A percentile compares a stretch with the other conserved stretches of the same genome.
phyloP scores from a whole-genome alignment of 2,113 vertebrate species.

The Thamnophis sirtalis region DNA sequence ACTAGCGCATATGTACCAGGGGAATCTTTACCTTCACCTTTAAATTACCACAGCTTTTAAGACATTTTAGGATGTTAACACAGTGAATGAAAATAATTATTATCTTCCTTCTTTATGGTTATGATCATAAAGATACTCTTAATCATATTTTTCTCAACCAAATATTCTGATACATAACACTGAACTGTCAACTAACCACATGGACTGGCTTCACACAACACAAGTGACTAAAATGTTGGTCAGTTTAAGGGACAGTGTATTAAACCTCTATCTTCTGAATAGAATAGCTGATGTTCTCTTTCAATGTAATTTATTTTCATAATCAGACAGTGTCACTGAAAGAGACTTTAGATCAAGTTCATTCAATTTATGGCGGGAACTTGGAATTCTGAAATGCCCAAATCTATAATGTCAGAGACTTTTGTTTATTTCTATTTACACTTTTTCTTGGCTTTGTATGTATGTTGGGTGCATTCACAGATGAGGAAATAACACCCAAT shows the following conservation, averaged over 20 bases:
- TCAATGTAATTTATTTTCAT: not conserved
- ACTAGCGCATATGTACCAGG: too few species aligned
- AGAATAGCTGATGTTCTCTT: not conserved
- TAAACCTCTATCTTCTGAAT: not conserved
- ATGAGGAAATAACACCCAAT: not conserved
- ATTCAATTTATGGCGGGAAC: not conserved
- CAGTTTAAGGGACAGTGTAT: not conserved
- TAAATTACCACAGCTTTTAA: not conserved
- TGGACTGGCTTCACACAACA: not conserved
- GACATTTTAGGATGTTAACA: not conserved
- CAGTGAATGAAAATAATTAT: not conserved
- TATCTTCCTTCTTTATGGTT: not conserved
- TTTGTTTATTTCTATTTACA: slow-evolving; percentile 21
- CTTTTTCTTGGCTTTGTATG: slow-evolving; percentile 16
- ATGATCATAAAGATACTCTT: not conserved
- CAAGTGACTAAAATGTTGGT: not conserved
- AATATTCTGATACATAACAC: not conserved
- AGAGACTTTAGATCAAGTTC: not conserved
- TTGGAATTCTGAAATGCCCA: not conserved
- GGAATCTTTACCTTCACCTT: too few species aligned
- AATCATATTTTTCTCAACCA: not conserved
- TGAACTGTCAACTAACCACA: not conserved
- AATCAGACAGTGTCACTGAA: not conserved
- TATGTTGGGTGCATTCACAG: not conserved
- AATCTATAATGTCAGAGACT: not conserved